Percentiles rank a stretch among this genome's conserved stretches.
phyloP scores from a whole-genome alignment of 2,113 vertebrate species.

The Spea bombifrons region DNA sequence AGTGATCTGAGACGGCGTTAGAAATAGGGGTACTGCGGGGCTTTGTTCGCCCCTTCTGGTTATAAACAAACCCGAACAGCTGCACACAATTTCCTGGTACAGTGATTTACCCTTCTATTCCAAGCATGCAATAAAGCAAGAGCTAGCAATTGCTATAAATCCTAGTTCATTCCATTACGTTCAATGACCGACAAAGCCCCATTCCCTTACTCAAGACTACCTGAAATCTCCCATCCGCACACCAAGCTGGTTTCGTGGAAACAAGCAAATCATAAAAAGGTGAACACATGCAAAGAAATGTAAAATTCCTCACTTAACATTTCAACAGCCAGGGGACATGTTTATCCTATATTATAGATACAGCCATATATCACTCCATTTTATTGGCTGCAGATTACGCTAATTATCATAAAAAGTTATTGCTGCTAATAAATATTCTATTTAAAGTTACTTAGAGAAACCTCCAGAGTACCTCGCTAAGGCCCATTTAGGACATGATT shows the following conservation, averaged over 20 bases:
- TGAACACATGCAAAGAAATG: constrained; percentile 50
- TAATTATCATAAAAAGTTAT: constrained; percentile 80
- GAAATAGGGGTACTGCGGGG: no score
- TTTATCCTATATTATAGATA: constrained; percentile 67
- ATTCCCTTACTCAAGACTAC: neutral
- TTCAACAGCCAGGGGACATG: constrained; percentile 60
- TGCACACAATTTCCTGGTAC: constrained; percentile 48
- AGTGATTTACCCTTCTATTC: constrained; percentile 56
- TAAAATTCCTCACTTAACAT: constrained; percentile 55
- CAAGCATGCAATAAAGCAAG: constrained; percentile 73
- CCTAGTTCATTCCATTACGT: neutral
- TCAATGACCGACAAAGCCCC: neutral
- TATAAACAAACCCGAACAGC: constrained; percentile 70
- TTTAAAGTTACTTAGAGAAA: constrained; percentile 78
- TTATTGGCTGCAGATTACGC: constrained; percentile 75
- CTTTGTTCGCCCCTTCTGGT: no score
- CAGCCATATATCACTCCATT: constrained; percentile 71
- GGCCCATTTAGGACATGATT: constrained; percentile 66
- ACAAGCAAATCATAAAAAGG: constrained; percentile 55
- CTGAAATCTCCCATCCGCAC: constrained; percentile 54
- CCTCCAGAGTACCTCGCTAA: constrained; percentile 71
- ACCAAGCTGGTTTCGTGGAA: constrained; percentile 52
- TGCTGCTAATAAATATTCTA: constrained; percentile 78
- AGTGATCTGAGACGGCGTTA: no score
- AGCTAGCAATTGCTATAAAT: constrained; percentile 50